Base-by-base conservation (phyloP, 2,113 vertebrate species). In the Pogonocichla stellata region DNA sequence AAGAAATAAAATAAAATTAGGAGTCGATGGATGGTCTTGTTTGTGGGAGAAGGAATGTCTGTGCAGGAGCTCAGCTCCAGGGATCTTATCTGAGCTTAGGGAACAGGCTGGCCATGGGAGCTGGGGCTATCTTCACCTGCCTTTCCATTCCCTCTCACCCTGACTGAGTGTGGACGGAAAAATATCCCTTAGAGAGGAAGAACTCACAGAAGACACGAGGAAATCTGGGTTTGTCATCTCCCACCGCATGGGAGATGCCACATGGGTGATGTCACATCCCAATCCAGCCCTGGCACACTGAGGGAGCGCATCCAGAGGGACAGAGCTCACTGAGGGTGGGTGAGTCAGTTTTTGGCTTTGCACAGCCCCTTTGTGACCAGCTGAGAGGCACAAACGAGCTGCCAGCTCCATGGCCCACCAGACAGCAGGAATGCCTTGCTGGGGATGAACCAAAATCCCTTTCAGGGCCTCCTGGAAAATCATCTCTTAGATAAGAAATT, bases 1-100 rank as follows among this genome's bases (percentile, higher is more conserved):
- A 82, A 62, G 90, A 81, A 85, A 75, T 58, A 50, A 92, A 82
- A 86, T 71, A 74, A 82, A 95, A 83, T 90, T 61, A 86, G 73
- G 85, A 92, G 82, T 18, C 51, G 11, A 60, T 45, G 64, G 25
- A 75, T 81, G 22, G 48, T 62, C 81, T 94, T 72, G 80, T 78
- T 89, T 83, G 86, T 40, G 60, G 24, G 36, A 93, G 71, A 89
- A 88, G 65, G 78, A 81, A 56, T 19, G 19, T 22, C 48, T 50
- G 47, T 43, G 50, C 31, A 51, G 61, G 28, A 74, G 62, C 20
- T 40, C 34, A 61, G 61, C 40, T 22, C 29, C 36, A 33, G 13
- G 9, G 17, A 8, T 45, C 77, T 79, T 22, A 4, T 26, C n/a
- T 10, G 45, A 17, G 9, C 45, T 34, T 19, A 29, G 54, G 24